These are phyloP conservation scores for Drosophila cardini DNA, from an alignment of 1,140 invertebrate species.

Conservation along the genomic window DNA sequence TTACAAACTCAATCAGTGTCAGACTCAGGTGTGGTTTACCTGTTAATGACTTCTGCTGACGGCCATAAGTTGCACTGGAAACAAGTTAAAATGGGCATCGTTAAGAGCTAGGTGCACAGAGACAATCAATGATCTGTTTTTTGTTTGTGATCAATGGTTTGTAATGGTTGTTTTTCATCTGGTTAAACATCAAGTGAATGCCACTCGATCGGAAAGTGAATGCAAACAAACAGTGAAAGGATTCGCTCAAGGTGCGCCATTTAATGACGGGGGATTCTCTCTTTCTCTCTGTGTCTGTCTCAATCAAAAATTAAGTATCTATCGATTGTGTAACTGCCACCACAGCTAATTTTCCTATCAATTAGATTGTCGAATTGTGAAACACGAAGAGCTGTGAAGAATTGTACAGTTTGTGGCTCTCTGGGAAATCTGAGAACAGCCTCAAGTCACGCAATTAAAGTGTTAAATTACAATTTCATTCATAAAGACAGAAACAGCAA, in stretches of 20 bases:
- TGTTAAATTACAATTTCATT: conserved; percentile 78
- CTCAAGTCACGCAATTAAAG: conserved; percentile 75
- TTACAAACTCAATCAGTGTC: conserved; percentile 50
- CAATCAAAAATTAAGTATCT: not conserved
- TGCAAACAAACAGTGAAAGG: conserved; percentile 31
- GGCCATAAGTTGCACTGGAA: conserved; percentile 61
- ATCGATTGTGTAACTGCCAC: conserved; percentile 41
- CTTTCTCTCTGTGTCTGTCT: not conserved
- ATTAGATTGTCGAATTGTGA: conserved; percentile 60
- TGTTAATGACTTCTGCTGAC: conserved; percentile 76
- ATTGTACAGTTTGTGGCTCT: conserved; percentile 2
- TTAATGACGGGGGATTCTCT: conserved; percentile 14
- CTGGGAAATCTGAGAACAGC: conserved; percentile 64
- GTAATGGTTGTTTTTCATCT: conserved; percentile 19
- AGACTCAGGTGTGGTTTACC: conserved; percentile 60
- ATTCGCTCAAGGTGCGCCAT: conserved; percentile 46
- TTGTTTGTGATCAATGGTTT: conserved; percentile 25
- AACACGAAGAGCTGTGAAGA: conserved; percentile 19
- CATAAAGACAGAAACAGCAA: conserved; percentile 50
- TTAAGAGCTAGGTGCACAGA: conserved; percentile 16
- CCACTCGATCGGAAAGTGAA: conserved; percentile 33
- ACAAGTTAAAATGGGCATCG: conserved; percentile 60
- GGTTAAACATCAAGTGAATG: conserved; percentile 60
- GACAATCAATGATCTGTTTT: conserved; percentile 44
- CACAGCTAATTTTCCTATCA: conserved; percentile 65